Conservation (phyloP, 1,140 invertebrate species). For the Eulimnadia texana region DNA sequence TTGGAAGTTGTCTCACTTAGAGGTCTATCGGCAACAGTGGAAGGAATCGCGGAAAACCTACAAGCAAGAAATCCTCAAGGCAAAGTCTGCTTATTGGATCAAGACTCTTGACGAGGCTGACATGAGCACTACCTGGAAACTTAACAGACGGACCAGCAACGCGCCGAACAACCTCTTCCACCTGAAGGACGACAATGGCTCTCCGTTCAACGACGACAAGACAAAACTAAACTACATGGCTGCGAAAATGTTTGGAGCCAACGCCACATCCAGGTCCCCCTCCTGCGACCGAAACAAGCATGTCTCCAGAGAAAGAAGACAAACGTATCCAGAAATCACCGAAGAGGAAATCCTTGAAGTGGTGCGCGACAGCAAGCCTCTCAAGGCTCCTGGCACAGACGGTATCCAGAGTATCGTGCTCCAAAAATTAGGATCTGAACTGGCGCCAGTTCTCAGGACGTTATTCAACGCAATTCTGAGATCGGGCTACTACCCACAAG, state of each 20-base stretch:
- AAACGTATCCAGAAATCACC: neutral
- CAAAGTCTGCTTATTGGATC: neutral
- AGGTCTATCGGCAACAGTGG: neutral
- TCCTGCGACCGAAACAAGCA: neutral
- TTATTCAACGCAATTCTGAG: neutral
- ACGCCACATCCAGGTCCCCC: neutral
- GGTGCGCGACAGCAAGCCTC: neutral
- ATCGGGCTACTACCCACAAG: neutral
- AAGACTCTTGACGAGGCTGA: neutral
- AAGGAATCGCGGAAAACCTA: neutral
- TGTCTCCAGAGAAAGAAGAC: neutral
- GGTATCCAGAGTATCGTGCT: neutral
- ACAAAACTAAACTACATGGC: conserved; percentile 1
- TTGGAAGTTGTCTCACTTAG: neutral
- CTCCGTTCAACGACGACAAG: neutral
- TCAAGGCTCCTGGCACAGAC: conserved; percentile 4
- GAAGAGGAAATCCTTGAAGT: conserved; percentile 1
- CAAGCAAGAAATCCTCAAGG: neutral
- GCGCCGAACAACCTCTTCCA: neutral
- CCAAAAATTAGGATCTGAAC: neutral
- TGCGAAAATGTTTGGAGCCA: neutral
- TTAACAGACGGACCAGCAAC: neutral
- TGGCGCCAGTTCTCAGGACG: neutral
- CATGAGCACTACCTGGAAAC: neutral
- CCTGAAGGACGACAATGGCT: neutral